These are phyloP conservation scores for Argyresthia albistria DNA, from an alignment of 2,888 invertebrate species.

Conservation along the genomic window DNA sequence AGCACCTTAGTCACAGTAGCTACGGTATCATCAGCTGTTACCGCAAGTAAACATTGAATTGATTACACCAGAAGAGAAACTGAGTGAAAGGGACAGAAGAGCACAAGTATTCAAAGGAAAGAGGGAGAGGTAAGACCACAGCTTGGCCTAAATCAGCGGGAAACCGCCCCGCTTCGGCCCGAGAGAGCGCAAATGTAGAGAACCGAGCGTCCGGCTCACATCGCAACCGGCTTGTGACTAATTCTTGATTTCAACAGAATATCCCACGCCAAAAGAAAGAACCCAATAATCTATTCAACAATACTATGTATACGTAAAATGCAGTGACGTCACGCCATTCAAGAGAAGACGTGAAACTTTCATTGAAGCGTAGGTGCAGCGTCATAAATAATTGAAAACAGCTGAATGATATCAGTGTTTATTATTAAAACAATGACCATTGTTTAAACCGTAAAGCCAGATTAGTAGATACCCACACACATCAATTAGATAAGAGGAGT, in stretches of 20 bases:
- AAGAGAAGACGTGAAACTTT: constrained; percentile 39
- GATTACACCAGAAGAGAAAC: constrained; percentile 46
- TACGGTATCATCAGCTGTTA: constrained; percentile 26
- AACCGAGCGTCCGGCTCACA: constrained; percentile 61
- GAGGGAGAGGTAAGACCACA: constrained; percentile 24
- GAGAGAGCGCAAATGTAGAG: constrained; percentile 40
- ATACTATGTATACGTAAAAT: constrained; percentile 21
- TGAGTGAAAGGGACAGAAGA: constrained; percentile 30
- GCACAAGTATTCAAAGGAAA: background rate
- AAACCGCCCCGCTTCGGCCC: constrained; percentile 38
- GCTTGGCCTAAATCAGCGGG: constrained; percentile 56
- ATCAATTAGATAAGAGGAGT: too few species aligned
- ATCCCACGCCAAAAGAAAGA: constrained; percentile 60
- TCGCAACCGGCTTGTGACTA: constrained; percentile 68
- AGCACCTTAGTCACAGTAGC: constrained; percentile 11
- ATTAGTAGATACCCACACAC: too few species aligned
- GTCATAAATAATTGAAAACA: too few species aligned
- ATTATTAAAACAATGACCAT: too few species aligned
- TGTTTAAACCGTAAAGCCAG: too few species aligned
- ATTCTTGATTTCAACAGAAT: constrained; percentile 38
- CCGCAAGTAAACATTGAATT: constrained; percentile 56
- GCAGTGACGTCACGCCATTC: constrained; percentile 62
- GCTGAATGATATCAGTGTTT: too few species aligned
- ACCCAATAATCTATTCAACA: constrained; percentile 38
- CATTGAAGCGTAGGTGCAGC: constrained; percentile 23